Conservation (phyloP, 2,797 vertebrate species). For the Urophycis tenuis region DNA sequence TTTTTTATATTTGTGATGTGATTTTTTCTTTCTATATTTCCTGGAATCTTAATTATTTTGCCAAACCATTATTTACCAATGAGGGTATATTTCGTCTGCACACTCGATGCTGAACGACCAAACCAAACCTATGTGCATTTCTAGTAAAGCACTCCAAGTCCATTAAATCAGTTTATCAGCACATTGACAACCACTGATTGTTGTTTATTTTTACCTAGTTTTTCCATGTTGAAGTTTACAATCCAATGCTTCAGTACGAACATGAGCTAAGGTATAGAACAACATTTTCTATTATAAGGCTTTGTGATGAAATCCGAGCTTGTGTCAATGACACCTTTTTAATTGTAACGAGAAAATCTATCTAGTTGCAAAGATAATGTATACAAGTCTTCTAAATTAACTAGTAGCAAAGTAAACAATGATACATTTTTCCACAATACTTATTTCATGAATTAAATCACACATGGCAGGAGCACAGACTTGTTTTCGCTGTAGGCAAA, state of each 20-base stretch:
- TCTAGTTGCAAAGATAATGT: too few species aligned
- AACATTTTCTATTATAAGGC: too few species aligned
- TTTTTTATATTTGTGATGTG: background rate
- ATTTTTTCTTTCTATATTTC: background rate
- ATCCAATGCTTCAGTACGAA: background rate
- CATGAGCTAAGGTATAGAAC: background rate
- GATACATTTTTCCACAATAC: too few species aligned
- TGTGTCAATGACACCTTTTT: too few species aligned
- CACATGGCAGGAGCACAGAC: too few species aligned
- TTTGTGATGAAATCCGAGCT: background rate
- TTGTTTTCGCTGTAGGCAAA: too few species aligned
- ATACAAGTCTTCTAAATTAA: too few species aligned
- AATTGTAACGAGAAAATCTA: too few species aligned
- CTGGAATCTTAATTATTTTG: background rate
- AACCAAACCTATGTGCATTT: too few species aligned
- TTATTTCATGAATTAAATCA: too few species aligned
- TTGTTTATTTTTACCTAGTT: background rate
- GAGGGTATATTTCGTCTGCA: background rate
- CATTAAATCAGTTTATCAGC: background rate
- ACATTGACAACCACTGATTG: background rate
- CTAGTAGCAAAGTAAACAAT: too few species aligned
- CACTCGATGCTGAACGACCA: background rate
- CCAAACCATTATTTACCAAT: too few species aligned
- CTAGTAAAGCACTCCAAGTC: background rate
- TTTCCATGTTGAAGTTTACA: background rate